Conservation (phyloP, 2,113 vertebrate genomes). For the Sorex fumeus region DNA sequence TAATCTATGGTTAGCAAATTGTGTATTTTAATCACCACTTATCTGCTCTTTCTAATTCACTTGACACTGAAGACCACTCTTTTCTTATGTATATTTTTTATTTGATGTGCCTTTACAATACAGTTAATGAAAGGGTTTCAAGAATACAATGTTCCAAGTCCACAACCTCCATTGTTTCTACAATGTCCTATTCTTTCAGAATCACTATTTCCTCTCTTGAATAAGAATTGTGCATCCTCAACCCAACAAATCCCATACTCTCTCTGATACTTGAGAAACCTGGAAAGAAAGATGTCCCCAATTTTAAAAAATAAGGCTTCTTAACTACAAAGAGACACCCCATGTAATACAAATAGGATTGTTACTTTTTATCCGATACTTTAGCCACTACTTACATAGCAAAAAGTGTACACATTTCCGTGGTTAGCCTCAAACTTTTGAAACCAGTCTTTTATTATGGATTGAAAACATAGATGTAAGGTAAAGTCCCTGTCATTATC, state of each 20-base stretch:
- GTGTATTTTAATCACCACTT: background rate
- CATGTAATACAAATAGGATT: background rate
- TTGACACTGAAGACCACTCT: too few species aligned
- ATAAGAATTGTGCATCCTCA: rapidly evolving
- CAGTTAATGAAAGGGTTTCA: too few species aligned
- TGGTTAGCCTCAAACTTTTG: background rate
- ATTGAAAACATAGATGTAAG: background rate
- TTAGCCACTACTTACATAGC: background rate
- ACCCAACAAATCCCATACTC: background rate
- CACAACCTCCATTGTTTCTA: too few species aligned
- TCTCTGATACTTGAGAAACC: too few species aligned
- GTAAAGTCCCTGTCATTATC: background rate
- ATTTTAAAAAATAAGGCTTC: background rate
- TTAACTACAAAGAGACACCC: too few species aligned
- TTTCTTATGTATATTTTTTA: too few species aligned
- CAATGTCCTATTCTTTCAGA: background rate
- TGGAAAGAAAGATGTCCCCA: background rate
- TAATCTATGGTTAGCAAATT: background rate
- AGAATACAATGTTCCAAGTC: too few species aligned
- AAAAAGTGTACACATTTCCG: background rate
- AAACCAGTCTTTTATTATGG: background rate
- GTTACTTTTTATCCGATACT: background rate
- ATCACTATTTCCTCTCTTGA: background rate
- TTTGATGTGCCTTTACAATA: too few species aligned
- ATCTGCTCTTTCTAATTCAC: too few species aligned